These are phyloP conservation scores for Ctena decussata DNA, from an alignment of 2,888 invertebrate genomes.

Conservation along the genomic window DNA sequence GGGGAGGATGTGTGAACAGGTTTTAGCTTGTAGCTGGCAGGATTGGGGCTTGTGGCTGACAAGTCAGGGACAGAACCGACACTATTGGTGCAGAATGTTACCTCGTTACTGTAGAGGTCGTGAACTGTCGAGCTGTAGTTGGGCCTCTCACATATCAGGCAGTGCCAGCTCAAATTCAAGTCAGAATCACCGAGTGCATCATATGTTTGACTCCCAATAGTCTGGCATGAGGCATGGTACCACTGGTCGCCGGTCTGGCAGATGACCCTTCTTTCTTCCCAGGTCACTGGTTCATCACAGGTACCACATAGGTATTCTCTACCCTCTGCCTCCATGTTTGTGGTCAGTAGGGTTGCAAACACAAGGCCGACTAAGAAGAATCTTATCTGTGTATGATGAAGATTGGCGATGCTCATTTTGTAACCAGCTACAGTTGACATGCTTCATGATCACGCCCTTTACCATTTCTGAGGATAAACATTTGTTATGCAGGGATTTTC, in stretches of 20 bases:
- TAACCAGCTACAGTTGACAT: too few species aligned
- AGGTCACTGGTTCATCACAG: constrained; percentile 6
- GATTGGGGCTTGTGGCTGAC: not conserved
- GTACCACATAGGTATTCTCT: constrained; percentile 9
- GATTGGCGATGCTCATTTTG: too few species aligned
- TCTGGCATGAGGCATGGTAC: constrained; percentile 8
- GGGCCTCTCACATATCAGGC: not conserved
- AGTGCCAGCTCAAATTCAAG: constrained; percentile 2
- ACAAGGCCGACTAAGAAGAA: too few species aligned
- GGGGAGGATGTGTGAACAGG: not conserved
- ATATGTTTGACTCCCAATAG: not conserved
- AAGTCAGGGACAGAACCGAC: not conserved
- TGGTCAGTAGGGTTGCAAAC: too few species aligned
- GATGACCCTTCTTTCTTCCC: constrained; percentile 6
- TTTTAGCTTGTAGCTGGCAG: not conserved
- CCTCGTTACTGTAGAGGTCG: not conserved
- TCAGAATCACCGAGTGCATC: not conserved
- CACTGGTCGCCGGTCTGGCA: constrained; percentile 7
- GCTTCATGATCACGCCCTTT: too few species aligned
- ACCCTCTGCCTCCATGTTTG: too few species aligned
- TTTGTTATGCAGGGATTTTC: too few species aligned
- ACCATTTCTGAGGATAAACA: too few species aligned
- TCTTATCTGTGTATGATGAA: too few species aligned
- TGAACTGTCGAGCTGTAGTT: constrained; percentile 8
- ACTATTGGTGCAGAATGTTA: not conserved